phyloP scores from a whole-genome alignment of 2,113 vertebrate species.

The Ciconia maguari region DNA sequence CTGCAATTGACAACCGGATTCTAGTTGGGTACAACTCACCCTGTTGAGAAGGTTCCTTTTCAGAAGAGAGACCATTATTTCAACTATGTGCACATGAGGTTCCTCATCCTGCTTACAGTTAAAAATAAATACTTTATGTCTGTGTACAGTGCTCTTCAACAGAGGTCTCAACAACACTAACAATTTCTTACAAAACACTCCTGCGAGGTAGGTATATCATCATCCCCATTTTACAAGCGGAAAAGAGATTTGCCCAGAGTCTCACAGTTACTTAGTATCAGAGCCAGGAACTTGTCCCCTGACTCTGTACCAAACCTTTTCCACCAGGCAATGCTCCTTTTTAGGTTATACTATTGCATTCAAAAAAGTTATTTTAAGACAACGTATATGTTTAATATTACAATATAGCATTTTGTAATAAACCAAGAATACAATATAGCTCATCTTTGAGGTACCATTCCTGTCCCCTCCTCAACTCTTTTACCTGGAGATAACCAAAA shows the following conservation, averaged over 20 bases:
- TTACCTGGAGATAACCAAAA: background rate
- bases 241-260: background rate
- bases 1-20: background rate
- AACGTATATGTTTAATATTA: background rate
- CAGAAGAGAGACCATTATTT: background rate
- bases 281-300: background rate
- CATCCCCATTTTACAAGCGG: background rate
- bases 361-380: constrained; percentile 25
- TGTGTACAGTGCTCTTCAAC: background rate
- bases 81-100: background rate
- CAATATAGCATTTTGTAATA: background rate
- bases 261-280: background rate
- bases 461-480: background rate
- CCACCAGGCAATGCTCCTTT: background rate
- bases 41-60: background rate
- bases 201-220: constrained; percentile 40
- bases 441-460: background rate
- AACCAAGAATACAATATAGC: constrained; percentile 18
- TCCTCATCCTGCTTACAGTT: background rate
- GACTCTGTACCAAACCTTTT: background rate
- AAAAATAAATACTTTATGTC: constrained; percentile 19
- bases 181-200: background rate
- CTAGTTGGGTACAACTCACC: background rate
- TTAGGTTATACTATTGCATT: constrained; percentile 5
- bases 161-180: background rate